phyloP scores from a whole-genome alignment of 2,113 vertebrate species.

The Saccopteryx bilineata region DNA sequence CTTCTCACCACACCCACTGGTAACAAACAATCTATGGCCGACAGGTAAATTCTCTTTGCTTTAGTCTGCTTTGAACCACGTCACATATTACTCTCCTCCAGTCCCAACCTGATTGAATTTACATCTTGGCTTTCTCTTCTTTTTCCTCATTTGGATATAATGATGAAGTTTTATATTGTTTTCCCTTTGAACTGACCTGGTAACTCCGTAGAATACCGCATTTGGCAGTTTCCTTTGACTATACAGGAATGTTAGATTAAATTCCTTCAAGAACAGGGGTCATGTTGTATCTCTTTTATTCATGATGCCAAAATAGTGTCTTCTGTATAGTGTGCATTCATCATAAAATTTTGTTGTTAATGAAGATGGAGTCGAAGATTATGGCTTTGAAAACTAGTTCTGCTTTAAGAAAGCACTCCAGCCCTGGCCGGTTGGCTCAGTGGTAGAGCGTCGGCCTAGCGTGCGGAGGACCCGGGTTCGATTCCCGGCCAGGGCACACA shows the following conservation, averaged over 20 bases:
- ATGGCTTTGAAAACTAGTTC: not conserved
- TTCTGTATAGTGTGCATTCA: not conserved
- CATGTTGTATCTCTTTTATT: not conserved
- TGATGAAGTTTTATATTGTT: not conserved
- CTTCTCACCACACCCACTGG: not conserved
- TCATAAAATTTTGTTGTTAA: conserved; percentile 5
- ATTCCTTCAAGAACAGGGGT: not conserved
- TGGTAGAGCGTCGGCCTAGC: too few species aligned
- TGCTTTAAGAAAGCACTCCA: not conserved
- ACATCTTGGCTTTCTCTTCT: conserved; percentile 13
- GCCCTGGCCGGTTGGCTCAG: too few species aligned
- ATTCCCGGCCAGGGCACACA: too few species aligned
- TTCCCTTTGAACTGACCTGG: conserved; percentile 20
- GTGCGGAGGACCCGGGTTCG: too few species aligned
- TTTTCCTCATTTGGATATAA: conserved; percentile 46
- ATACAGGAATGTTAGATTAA: conserved; percentile 54
- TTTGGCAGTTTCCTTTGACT: conserved; percentile 53
- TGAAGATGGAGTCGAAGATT: not conserved
- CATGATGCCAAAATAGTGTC: not conserved
- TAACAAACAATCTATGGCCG: not conserved
- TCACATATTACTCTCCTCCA: not conserved
- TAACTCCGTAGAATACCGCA: not conserved
- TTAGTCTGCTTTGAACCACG: not conserved
- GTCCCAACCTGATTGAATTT: conserved; percentile 17
- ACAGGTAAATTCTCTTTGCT: not conserved